Evolutionary conservation across 2,888 invertebrate species (phyloP).

Genomic region (Drosophila acutilabella): DNA sequence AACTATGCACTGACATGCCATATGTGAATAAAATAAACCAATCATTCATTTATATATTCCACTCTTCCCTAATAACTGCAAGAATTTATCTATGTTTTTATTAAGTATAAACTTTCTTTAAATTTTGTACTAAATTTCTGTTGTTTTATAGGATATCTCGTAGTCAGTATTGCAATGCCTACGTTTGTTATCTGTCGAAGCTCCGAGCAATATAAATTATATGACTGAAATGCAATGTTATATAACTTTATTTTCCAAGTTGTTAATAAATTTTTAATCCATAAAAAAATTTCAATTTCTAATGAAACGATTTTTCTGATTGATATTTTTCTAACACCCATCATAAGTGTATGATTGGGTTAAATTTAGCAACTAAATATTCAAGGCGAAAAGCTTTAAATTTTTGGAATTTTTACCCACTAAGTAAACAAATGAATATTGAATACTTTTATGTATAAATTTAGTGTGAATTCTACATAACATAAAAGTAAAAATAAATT

Average conservation of each 20-base stretch:
- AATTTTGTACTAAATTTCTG: background rate
- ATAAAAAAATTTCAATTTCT: too few species aligned
- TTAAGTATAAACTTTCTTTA: background rate
- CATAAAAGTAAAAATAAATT: conserved; percentile 57
- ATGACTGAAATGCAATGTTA: conserved; percentile 3
- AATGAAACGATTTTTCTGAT: too few species aligned
- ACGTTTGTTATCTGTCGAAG: conserved; percentile 4
- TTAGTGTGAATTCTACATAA: conserved; percentile 45
- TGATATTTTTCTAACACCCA: background rate
- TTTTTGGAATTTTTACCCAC: conserved; percentile 41
- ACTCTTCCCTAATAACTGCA: too few species aligned
- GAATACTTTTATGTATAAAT: background rate
- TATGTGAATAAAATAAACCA: background rate
- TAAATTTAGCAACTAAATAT: conserved; percentile 1
- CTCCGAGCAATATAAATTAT: background rate
- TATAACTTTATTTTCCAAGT: background rate
- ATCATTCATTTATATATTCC: too few species aligned
- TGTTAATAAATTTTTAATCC: too few species aligned
- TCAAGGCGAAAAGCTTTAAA: conserved; percentile 39
- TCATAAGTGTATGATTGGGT: background rate
- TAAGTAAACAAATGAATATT: conserved; percentile 34
- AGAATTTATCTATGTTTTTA: background rate
- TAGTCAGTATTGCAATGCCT: background rate
- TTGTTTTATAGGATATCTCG: background rate
- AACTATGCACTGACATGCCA: conserved; percentile 44